Base-by-base conservation (phyloP, 2,888 invertebrate genomes). In the Drosophila neoperkinsi region DNA sequence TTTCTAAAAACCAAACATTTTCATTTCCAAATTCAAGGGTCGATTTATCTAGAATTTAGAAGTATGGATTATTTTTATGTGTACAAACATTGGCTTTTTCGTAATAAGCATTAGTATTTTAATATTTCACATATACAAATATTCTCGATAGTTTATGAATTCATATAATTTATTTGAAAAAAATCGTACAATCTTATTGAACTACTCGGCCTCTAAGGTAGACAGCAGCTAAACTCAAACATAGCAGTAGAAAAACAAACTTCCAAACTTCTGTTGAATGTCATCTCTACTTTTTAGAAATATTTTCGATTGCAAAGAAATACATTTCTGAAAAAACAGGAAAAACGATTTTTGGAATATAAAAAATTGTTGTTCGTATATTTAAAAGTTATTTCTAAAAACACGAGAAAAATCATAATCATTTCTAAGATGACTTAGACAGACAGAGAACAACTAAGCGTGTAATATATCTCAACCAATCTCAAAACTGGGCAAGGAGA, bases 1-100 rank as follows among this genome's bases (percentile, higher is more conserved):
- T 4, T 41, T 4, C 10, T 10, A 10, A n/a, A n/a, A n/a, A n/a
- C n/a, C n/a, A 41, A 1, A 4, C 4, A 41, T 41, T 41, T 41
- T 2, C 4, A n/a, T 41, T n/a, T 10, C 1, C 10, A 1, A 41
- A 41, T 41, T 1, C 41, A 11, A 41, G 1, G 4, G 4, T 4
- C 0, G n/a, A n/a, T 2, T n/a, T n/a, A n/a, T n/a, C 4, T 2
- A 21, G n/a, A 5, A 11, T 21, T n/a, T 41, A 4, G n/a, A 21
- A 41, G 4, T 10, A 21, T 5, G n/a, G 4, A 1, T 41, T 10
- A 11, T 4, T 18, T 41, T 10, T 1, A 4, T 18, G 3, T 18
- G 36, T 36, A 18, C 36, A 36, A 18, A 7, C 3, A 18, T 36
- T 36, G 36, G 11, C 11, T 1, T 33, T 33, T 11, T 33, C 33